These are phyloP conservation scores for Melitaea athalia DNA, from an alignment of 2,888 invertebrate genomes.

Conservation along the genomic window DNA sequence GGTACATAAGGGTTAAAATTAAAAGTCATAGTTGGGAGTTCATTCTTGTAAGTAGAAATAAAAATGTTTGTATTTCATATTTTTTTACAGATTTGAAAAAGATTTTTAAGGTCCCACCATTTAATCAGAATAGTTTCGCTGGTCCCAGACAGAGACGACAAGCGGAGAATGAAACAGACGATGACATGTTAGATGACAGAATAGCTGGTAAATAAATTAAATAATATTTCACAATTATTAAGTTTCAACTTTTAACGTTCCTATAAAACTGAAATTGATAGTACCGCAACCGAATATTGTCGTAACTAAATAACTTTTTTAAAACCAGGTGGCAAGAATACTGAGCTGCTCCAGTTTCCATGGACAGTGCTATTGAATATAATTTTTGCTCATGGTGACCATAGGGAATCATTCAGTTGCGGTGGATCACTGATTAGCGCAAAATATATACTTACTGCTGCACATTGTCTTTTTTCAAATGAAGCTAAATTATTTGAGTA, in stretches of 20 bases:
- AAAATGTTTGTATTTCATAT: constrained; percentile 24
- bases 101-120: constrained; percentile 38
- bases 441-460: constrained; percentile 66
- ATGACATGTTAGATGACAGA: constrained; percentile 48
- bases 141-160: constrained; percentile 32
- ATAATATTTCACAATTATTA: background rate
- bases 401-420: constrained; percentile 56
- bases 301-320: background rate
- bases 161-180: constrained; percentile 36
- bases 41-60: background rate
- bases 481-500: constrained; percentile 55
- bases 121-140: constrained; percentile 26
- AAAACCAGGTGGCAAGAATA: constrained; percentile 62
- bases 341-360: constrained; percentile 67
- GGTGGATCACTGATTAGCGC: constrained; percentile 72
- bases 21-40: too few relatives aligned
- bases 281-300: too few relatives aligned
- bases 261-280: too few relatives aligned
- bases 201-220: constrained; percentile 50
- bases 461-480: constrained; percentile 63
- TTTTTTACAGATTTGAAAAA: constrained; percentile 45
- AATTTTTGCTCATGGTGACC: constrained; percentile 56
- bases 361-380: constrained; percentile 68
- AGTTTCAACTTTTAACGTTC: too few relatives aligned
- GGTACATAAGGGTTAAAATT: too few relatives aligned